A percentile compares a stretch with the other conserved stretches of the same genome.
These are phyloP conservation scores for Exaiptasia diaphana DNA, from an alignment of 64 coral and sea anemone genomes.

Conservation along the genomic window DNA sequence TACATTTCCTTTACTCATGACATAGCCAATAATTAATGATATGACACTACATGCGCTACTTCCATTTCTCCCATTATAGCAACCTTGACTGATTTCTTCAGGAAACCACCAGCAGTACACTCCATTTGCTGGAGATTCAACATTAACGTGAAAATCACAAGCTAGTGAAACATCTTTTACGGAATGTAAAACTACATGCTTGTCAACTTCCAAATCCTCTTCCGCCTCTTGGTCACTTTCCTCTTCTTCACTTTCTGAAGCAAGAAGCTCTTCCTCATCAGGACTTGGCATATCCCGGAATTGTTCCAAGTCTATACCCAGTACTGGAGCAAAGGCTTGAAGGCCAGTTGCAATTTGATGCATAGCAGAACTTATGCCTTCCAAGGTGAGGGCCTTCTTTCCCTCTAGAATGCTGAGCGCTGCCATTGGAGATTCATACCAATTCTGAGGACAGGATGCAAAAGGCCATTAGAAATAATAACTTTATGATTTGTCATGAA, in stretches of 20 bases:
- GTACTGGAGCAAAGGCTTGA: slow-evolving; percentile 19
- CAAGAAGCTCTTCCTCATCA: background rate
- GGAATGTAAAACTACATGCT: background rate
- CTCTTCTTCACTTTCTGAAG: background rate
- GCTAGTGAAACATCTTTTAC: background rate
- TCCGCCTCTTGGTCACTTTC: background rate
- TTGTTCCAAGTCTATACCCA: slow-evolving; percentile 7
- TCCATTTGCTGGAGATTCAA: too few species aligned
- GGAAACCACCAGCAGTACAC: slow-evolving; percentile 25
- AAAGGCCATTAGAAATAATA: too few species aligned
- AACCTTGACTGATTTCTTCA: slow-evolving; percentile 7
- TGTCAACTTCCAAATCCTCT: too few species aligned
- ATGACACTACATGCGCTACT: slow-evolving; percentile 59
- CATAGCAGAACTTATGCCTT: slow-evolving; percentile 54
- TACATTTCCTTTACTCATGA: background rate
- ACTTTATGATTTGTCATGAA: too few species aligned
- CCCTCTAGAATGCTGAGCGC: too few species aligned
- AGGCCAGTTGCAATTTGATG: slow-evolving; percentile 32
- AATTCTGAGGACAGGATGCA: too few species aligned
- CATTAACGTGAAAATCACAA: background rate
- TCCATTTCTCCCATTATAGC: slow-evolving; percentile 55
- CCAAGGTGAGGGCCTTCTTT: background rate
- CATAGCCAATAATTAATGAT: slow-evolving; percentile 11
- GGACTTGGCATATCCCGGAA: slow-evolving; percentile 12
- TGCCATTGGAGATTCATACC: too few species aligned